These are phyloP conservation scores for Rhizoglyphus robini DNA, from an alignment of 1,140 invertebrate species.

Conservation along the genomic window DNA sequence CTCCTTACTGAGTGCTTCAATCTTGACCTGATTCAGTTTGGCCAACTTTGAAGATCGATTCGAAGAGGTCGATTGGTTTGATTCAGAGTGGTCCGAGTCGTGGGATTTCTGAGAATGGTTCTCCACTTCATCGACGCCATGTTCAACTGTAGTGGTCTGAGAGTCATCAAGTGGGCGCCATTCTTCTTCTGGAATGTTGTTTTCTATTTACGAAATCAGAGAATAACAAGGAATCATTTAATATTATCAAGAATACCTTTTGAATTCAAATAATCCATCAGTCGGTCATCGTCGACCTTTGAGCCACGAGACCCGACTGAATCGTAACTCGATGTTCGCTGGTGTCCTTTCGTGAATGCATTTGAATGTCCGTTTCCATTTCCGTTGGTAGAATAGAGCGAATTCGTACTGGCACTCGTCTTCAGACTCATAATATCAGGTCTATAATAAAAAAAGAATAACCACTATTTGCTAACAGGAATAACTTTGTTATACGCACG, in stretches of 20 bases:
- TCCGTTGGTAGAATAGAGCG: not conserved
- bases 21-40: constrained; percentile 29
- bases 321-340: constrained; percentile 3
- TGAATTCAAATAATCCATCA: constrained; percentile 39
- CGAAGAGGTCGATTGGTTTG: not conserved
- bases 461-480: not conserved
- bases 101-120: not conserved
- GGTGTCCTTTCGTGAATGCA: not conserved
- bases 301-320: constrained; percentile 3
- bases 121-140: not conserved
- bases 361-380: not conserved
- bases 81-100: not conserved
- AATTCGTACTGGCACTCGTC: constrained; percentile 10
- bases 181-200: constrained; percentile 9
- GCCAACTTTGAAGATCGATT: not conserved
- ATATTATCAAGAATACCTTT: constrained; percentile 19
- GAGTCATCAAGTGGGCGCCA: not conserved
- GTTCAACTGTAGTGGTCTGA: not conserved
- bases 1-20: constrained; percentile 42
- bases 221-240: not conserved
- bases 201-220: not conserved
- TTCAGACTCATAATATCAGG: constrained; percentile 4
- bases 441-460: not conserved
- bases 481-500: not conserved
- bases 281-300: constrained; percentile 32